Evolutionary conservation across 2,113 vertebrate genomes (phyloP), one percentile per base, ranked within the genome.

Genomic region (Lophochroa leadbeateri): DNA sequence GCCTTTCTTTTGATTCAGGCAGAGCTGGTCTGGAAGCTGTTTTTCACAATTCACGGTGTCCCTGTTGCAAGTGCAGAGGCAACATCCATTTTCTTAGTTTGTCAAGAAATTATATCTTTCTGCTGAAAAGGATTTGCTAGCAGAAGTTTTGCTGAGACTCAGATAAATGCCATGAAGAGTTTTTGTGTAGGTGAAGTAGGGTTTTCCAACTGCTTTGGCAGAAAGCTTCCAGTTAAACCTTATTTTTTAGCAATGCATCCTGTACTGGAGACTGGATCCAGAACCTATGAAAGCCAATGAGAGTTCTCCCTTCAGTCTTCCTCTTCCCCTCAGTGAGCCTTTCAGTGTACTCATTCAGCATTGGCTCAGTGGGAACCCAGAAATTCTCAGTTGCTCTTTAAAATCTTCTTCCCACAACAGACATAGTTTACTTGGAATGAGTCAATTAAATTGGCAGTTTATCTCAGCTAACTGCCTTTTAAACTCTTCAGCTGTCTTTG

Each of bases 381-480:
- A 86, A 47, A 25, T 55, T 86, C 43, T 68, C 6, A 2, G 20
- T 24, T 88, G 35, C 46, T 84, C 50, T 88, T 91, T 60, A 86
- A 88, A 80, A 75, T 52, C 69, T 84, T n/a, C 33, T 95, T 82
- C 24, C 35, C 14, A n/a, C 23, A 76, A 44, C 7, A 76, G 11
- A 46, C 13, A 27, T 39, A 20, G 17, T 60, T 91, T 60, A 33
- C 29, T 77, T 84, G 49, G 43, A 90, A 79, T 19, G 29, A 90
- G 25, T 67, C 28, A 83, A 74, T 80, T 74, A 93, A 88, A 86
- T 82, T 31, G 74, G 43, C 35, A 58, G 50, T 70, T 89, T 80
- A 67, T 86, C 85, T 88, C 64, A 70, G 72, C 49, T 86, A 70
- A 77, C 35, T 82, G 61, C 53, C 37, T 95, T 72, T 71, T 50